A percentile compares a stretch with the other conserved stretches of the same genome.
Conservation (phyloP, 2,113 vertebrate species). For the Oreochromis niloticus region DNA sequence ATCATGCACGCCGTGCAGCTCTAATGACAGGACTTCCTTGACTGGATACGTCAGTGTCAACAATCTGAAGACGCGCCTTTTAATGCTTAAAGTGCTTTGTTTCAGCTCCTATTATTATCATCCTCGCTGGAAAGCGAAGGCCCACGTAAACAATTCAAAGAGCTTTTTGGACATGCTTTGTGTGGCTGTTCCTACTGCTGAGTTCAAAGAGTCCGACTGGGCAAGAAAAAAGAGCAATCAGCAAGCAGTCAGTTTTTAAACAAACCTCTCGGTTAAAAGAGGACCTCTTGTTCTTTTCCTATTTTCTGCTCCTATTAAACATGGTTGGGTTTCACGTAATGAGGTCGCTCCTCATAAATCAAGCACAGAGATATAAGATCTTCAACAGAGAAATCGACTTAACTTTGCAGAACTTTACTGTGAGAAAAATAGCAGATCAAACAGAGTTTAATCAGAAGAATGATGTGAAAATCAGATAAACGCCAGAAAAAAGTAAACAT, state of each 20-base stretch:
- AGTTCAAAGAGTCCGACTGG: neutral
- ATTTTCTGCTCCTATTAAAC: neutral
- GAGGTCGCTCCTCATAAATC: neutral
- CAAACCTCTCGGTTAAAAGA: neutral
- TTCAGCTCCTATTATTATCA: neutral
- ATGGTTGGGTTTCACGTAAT: fast-evolving
- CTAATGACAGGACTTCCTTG: neutral
- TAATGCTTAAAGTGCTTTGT: neutral
- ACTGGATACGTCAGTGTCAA: neutral
- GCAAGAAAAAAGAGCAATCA: neutral
- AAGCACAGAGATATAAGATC: neutral
- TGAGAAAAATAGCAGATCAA: neutral
- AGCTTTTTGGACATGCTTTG: neutral
- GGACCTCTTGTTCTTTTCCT: neutral
- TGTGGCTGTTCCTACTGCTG: neutral
- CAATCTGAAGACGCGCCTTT: neutral
- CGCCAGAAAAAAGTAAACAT: neutral
- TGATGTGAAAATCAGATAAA: neutral
- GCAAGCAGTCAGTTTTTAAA: neutral
- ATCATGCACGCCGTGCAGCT: neutral
- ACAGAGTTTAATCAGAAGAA: neutral
- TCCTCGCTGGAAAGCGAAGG: neutral
- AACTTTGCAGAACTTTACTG: neutral
- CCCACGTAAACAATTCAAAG: neutral
- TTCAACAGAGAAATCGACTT: neutral